Conservation (phyloP, 2,888 invertebrate genomes). For the Megastigmus dorsalis region DNA sequence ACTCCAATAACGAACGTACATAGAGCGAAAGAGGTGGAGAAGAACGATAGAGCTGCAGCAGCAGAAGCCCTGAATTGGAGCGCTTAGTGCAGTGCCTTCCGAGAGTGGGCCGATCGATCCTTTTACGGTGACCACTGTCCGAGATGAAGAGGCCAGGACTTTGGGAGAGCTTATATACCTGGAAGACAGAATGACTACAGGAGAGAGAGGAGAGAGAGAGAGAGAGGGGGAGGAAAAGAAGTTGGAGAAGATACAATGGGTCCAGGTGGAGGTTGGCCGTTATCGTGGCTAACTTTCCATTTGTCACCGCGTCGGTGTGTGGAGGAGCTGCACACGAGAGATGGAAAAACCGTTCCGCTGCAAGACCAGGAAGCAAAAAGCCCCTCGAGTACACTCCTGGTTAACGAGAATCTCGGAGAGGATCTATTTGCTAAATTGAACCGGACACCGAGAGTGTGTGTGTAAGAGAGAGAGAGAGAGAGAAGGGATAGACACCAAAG, state of each 20-base stretch:
- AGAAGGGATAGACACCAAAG: no score
- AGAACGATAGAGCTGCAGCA: neutral
- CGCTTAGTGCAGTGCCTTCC: neutral
- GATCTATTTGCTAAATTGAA: conserved; percentile 43
- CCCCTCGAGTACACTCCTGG: conserved; percentile 24
- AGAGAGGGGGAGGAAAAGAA: no score
- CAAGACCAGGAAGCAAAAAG: conserved; percentile 48
- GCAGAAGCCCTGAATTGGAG: neutral
- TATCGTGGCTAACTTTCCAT: conserved; percentile 60
- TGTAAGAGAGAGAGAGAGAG: neutral
- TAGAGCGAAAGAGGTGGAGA: neutral
- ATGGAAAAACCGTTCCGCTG: neutral
- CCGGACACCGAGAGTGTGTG: neutral
- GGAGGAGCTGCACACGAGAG: conserved; percentile 51
- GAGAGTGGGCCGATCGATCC: conserved; percentile 5
- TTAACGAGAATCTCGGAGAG: conserved; percentile 39
- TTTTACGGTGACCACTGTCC: no score
- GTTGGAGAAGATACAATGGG: neutral
- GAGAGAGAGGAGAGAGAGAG: no score
- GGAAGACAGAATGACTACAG: no score
- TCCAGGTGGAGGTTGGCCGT: no score
- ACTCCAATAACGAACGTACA: no score
- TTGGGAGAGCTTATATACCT: neutral
- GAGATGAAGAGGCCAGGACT: neutral
- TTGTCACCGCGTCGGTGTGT: conserved; percentile 60